phyloP scores from a whole-genome alignment of 2,888 invertebrate species.

The Drosophila antonietae region DNA sequence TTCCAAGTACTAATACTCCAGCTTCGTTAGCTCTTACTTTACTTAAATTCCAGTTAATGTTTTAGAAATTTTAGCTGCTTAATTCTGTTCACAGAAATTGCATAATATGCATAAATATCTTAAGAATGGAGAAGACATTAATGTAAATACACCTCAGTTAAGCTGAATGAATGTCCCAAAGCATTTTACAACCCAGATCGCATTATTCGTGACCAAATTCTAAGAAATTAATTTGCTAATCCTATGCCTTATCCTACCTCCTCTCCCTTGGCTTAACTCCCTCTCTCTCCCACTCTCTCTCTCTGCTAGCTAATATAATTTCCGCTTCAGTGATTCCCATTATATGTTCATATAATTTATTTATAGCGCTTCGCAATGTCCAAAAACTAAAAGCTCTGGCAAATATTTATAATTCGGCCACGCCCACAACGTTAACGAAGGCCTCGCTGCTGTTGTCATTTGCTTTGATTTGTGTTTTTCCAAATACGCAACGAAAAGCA shows the following conservation, averaged over 20 bases:
- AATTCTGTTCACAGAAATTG: not conserved
- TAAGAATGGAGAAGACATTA: not conserved
- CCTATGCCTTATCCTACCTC: too few relatives aligned
- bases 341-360: conserved; percentile 41
- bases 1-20: not conserved
- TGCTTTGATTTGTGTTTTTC: conserved; percentile 66
- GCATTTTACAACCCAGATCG: not conserved
- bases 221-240: not conserved
- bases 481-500: conserved; percentile 32
- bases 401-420: conserved; percentile 50
- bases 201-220: not conserved
- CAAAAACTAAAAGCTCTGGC: conserved; percentile 34
- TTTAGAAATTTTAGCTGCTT: not conserved
- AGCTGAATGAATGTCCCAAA: not conserved
- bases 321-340: not conserved
- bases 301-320: conserved; percentile 6
- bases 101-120: not conserved
- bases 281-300: not conserved
- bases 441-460: conserved; percentile 32
- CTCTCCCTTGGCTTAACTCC: not conserved
- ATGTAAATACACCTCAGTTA: not conserved
- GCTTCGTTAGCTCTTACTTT: not conserved
- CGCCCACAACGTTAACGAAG: conserved; percentile 39
- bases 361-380: conserved; percentile 36
- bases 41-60: too few relatives aligned